Percentiles rank a stretch among this genome's conserved stretches.
These are phyloP conservation scores for Lasioglossum zephyrum DNA, from an alignment of 2,888 invertebrate genomes.

Conservation along the genomic window DNA sequence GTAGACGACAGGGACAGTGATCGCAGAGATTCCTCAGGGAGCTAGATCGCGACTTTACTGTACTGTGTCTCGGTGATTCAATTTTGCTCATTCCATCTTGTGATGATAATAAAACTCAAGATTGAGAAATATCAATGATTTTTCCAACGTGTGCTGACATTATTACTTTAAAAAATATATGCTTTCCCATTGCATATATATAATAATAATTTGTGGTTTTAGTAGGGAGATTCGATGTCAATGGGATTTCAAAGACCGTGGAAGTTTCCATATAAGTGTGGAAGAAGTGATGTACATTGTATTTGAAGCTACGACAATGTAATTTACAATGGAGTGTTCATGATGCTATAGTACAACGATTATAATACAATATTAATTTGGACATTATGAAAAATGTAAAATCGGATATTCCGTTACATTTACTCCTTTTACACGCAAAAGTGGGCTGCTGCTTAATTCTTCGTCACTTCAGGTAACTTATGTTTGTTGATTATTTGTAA, in stretches of 20 bases:
- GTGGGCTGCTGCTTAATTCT: neutral
- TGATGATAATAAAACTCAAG: slow-evolving; percentile 40
- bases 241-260: neutral
- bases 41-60: too few species aligned
- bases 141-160: slow-evolving; percentile 54
- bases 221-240: neutral
- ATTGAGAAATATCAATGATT: slow-evolving; percentile 45
- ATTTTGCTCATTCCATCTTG: neutral
- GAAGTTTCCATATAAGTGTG: neutral
- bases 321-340: neutral
- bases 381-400: neutral
- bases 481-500: neutral
- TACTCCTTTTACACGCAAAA: neutral
- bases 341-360: neutral
- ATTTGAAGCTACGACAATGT: slow-evolving; percentile 3
- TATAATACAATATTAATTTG: neutral
- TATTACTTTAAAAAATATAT: neutral
- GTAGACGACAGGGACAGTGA: too few species aligned
- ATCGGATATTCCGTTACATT: slow-evolving; percentile 5
- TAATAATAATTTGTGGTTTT: slow-evolving; percentile 21
- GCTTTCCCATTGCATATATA: neutral
- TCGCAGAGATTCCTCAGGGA: too few species aligned
- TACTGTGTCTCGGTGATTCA: neutral
- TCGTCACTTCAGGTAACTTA: slow-evolving; percentile 14
- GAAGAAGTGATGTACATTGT: neutral